These are phyloP conservation scores for Microctenopoma steveboyesi DNA, from an alignment of 2,797 vertebrate genomes.

Conservation along the genomic window DNA sequence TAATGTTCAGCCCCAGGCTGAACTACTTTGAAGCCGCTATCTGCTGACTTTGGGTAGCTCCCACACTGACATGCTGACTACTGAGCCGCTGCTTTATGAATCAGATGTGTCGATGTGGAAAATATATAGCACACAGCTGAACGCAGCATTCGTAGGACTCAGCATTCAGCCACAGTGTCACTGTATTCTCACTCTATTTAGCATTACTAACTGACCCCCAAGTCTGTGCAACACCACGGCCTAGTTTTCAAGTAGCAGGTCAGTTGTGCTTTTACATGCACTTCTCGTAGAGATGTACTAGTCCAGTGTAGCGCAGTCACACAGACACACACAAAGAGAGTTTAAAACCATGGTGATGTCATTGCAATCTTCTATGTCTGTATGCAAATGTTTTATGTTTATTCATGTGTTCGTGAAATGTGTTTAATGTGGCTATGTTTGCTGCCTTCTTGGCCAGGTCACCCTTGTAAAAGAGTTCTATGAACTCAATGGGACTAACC, in stretches of 20 bases:
- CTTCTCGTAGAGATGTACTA: no score
- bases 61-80: conserved; percentile 48
- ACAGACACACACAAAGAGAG: no score
- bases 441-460: no score
- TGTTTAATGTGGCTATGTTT: no score
- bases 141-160: conserved; percentile 32
- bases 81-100: conserved; percentile 55
- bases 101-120: conserved; percentile 66
- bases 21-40: conserved; percentile 50
- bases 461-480: no score
- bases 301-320: no score
- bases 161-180: conserved; percentile 13
- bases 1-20: conserved; percentile 50
- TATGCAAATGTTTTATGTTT: no score
- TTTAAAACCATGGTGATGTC: no score
- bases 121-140: conserved; percentile 61
- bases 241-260: conserved; percentile 37
- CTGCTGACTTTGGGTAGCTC: conserved; percentile 58
- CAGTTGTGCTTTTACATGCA: neutral
- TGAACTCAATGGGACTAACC: no score
- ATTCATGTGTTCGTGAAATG: no score
- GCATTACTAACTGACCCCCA: conserved; percentile 33
- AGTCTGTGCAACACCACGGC: conserved; percentile 39
- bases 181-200: conserved; percentile 42
- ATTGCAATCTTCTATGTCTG: no score